Evolutionary conservation across 2,888 invertebrate genomes (phyloP), one percentile per base, ranked within the genome.

Genomic region (Mechanitis messenoides): DNA sequence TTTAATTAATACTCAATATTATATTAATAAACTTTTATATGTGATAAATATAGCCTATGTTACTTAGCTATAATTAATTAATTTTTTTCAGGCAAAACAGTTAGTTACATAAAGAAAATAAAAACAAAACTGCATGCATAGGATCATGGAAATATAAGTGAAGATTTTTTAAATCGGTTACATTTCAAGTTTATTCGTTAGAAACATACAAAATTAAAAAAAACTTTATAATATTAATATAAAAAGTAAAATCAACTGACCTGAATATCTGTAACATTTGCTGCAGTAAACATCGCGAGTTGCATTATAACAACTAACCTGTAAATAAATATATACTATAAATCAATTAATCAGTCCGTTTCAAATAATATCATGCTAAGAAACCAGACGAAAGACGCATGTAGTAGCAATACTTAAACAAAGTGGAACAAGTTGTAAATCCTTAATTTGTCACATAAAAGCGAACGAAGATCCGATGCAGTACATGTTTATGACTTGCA

Each of bases 251-350:
- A 31, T n/a, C 7, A 12, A 55, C 46, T 63, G 69, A 77, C 79
- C 74, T 75, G 72, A 9, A 71, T 63, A 20, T 69, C 62, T 45
- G 80, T 79, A 50, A 78, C 72, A 68, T 82, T 82, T 46, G 78
- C 73, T 50, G 80, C 79, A 55, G 80, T 77, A 45, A 79, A 72
- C 76, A 81, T 80, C 59, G 74, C 74, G 50, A 82, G 73, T 71
- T 84, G 80, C 70, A 84, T 71, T 71, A 81, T 72, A 65, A 78
- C 75, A 63, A 78, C 77, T 68, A 72, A 72, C 85, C 87, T 87
- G 84, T 63, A 85, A 85, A 74, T 31, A 70, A 74, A 74, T 71
- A 62, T 47, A 58, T 45, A 12, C 46, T 12, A 46, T 5, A 28
- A 50, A 31, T 31, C 7, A 6, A 50, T 31, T 31, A 50, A 50